A percentile compares a stretch with the other conserved stretches of the same genome.
phyloP scores from a whole-genome alignment of 30 jellyfish, hydroid and myxozoan species.

The Nemopilema nomurai region DNA sequence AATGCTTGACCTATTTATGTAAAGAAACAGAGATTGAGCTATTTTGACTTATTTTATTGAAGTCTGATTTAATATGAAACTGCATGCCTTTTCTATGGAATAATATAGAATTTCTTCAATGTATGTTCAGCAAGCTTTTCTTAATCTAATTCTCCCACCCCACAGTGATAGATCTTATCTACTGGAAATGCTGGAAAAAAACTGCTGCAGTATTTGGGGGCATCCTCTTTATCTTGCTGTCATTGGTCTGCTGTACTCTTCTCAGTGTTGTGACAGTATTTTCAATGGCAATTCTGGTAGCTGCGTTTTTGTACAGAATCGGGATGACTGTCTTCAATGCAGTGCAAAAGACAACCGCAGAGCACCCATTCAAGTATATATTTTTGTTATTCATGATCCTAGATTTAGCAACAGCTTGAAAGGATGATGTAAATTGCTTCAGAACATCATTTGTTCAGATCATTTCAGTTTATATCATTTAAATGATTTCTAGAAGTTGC shows the following conservation, averaged over 20 bases:
- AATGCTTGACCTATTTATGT: no score
- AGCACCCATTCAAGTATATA: slow-evolving; percentile 94
- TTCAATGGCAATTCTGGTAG: slow-evolving; percentile 79
- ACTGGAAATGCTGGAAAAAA: slow-evolving; percentile 83
- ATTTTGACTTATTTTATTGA: no score
- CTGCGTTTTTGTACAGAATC: slow-evolving; percentile 87
- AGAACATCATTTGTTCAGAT: no score
- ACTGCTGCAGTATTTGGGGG: slow-evolving; percentile 85
- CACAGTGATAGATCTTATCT: slow-evolving; percentile 78
- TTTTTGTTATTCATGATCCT: neutral
- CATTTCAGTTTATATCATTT: no score
- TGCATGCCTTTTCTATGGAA: no score
- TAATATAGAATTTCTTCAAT: no score
- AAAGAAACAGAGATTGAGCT: no score
- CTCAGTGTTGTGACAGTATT: slow-evolving; percentile 79
- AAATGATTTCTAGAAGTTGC: no score
- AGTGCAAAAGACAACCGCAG: slow-evolving; percentile 95
- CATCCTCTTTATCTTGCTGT: slow-evolving; percentile 64
- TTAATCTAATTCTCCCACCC: neutral
- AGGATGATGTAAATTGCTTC: no score
- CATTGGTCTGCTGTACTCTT: slow-evolving; percentile 76
- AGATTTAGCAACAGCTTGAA: neutral
- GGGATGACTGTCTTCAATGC: slow-evolving; percentile 99
- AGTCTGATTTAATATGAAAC: no score
- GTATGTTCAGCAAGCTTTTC: neutral